Base-by-base conservation (phyloP, 2,113 vertebrate genomes). In the Heterocephalus glaber region DNA sequence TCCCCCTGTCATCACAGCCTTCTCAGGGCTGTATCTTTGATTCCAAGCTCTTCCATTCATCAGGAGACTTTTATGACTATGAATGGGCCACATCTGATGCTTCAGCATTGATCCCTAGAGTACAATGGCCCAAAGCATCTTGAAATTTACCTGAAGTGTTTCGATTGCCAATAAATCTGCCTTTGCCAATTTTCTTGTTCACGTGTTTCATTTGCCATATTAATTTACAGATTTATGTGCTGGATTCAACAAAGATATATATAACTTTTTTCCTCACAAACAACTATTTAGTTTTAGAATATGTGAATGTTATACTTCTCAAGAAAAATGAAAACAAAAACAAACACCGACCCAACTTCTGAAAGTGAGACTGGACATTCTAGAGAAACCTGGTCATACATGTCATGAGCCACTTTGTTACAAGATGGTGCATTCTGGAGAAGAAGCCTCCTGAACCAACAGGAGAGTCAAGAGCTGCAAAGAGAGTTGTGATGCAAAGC, bases 381-480 rank as follows among this genome's bases (percentile, higher is more conserved):
- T 9, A 5, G 79, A 92, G 79, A 96, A 97, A 86, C 54, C 68
- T 95, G 93, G 84, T 81, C 74, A 66, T 85, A 56, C 89, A 86
- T 86, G 47, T 83, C 81, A 80, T 91, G 89, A 94, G 72, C 47
- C 47, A 86, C 79, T 95, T 89, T 92, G 82, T 83, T 74, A 92
- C 60, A 92, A 41, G 26, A 79, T 86, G 44, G 26, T 65, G 33
- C 81, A 60, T 87, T 92, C 49, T 41, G 88, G 77, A 97, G 63
- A 86, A 92, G 88, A 85, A 74, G 56, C 33, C 35, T 94, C 90
- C 38, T 58, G 66, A 11, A 58, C 47, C 54, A 83, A 54, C 33
- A 83, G 56, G 79, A 91, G 65, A 72, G 44, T n/a, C 41, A 81
- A 24, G 54, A 52, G 28, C 24, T 52, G 65, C 65, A 47, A 7